Evolutionary conservation across 2,797 vertebrate genomes (phyloP).

Genomic region (Natrix natrix): DNA sequence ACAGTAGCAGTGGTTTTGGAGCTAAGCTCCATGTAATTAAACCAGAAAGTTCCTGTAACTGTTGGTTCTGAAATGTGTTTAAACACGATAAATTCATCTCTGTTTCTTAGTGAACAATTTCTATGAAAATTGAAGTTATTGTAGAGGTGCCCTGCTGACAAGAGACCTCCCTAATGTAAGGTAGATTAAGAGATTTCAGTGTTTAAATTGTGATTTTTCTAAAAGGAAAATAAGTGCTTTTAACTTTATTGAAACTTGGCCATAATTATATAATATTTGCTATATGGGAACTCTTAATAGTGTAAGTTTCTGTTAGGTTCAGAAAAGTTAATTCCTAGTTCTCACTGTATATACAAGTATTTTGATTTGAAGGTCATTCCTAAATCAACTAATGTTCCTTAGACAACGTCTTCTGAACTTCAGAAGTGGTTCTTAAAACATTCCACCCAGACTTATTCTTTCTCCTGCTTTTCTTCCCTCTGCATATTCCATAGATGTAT

Average conservation of each 20-base stretch:
- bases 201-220: not conserved
- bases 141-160: not conserved
- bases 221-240: not conserved
- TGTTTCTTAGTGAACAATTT: not conserved
- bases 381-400: not conserved
- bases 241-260: not conserved
- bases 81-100: not conserved
- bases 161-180: not conserved
- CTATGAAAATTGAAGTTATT: not conserved
- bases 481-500: not conserved
- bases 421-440: not conserved
- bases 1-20: not conserved
- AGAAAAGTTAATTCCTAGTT: not conserved
- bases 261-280: not conserved
- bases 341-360: not conserved
- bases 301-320: not conserved
- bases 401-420: not conserved
- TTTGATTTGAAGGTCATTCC: not conserved
- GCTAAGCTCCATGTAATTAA: not conserved
- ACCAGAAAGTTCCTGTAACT: not conserved
- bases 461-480: not conserved
- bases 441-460: not conserved
- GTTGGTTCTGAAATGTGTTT: not conserved
- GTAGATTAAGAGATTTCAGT: not conserved
- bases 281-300: not conserved